Conservation (phyloP, 2,113 vertebrate species). For the Naja naja region DNA sequence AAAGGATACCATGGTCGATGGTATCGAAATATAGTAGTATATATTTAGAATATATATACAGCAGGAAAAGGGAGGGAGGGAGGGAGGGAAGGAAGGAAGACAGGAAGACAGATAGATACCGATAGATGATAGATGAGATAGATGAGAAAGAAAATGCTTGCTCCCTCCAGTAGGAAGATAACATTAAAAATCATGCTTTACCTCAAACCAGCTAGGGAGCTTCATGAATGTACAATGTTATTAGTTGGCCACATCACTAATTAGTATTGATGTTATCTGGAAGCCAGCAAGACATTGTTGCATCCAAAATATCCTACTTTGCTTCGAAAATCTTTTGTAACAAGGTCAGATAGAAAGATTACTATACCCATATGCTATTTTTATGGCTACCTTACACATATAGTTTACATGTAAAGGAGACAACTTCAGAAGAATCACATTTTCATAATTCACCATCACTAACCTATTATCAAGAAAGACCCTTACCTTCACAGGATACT, state of each 20-base stretch:
- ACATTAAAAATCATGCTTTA: neutral
- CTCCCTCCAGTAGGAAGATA: neutral
- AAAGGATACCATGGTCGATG: no score
- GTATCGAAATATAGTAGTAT: no score
- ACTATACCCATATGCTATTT: neutral
- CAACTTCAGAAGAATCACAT: neutral
- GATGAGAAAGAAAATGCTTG: neutral
- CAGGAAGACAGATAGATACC: no score
- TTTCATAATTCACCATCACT: neutral
- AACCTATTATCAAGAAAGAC: neutral
- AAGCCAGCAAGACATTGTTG: neutral
- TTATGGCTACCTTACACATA: neutral
- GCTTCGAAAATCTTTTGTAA: neutral
- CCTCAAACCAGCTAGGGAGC: neutral
- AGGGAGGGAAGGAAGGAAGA: no score
- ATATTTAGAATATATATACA: neutral
- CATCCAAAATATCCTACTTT: neutral
- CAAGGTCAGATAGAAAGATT: neutral
- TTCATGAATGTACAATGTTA: neutral
- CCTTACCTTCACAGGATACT: neutral
- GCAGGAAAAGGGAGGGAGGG: no score
- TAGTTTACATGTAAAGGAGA: neutral
- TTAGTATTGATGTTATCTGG: slow-evolving; percentile 7
- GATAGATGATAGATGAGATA: no score
- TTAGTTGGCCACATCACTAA: neutral